Percentiles rank a stretch among this genome's conserved stretches.
Conservation (phyloP, 2,113 vertebrate species). For the Channa argus region DNA sequence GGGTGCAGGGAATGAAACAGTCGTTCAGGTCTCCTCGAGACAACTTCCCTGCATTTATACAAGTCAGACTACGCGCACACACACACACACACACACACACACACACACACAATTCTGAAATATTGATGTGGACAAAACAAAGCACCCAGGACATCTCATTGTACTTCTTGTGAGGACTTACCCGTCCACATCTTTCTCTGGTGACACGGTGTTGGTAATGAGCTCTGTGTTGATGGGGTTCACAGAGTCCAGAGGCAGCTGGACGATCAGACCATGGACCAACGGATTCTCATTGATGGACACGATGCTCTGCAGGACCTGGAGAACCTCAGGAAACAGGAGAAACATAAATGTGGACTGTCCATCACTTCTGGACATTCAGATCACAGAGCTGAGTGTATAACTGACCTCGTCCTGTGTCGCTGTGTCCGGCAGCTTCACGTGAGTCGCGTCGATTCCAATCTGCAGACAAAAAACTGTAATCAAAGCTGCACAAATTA, state of each 20-base stretch:
- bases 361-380: too few relatives aligned
- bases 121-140: too few relatives aligned
- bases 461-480: conserved; percentile 81
- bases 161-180: conserved; percentile 60
- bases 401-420: conserved; percentile 88
- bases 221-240: conserved; percentile 87
- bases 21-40: conserved; percentile 90
- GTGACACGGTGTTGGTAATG: conserved; percentile 89
- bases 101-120: conserved; percentile 19
- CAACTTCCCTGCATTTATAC: conserved; percentile 92
- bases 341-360: not conserved
- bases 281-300: conserved; percentile 86
- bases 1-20: conserved; percentile 96
- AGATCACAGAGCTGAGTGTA: not conserved
- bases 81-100: conserved; percentile 82
- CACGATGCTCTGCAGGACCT: conserved; percentile 88
- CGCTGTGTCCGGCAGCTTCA: conserved; percentile 89
- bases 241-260: conserved; percentile 92
- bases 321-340: conserved; percentile 11
- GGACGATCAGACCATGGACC: conserved; percentile 94
- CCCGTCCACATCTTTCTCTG: conserved; percentile 97
- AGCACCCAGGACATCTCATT: not conserved
- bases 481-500: too few relatives aligned
- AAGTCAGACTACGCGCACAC: conserved; percentile 86
- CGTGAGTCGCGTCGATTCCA: conserved; percentile 91